Evolutionary conservation across 2,797 vertebrate species (phyloP).

Genomic region (Mus minutoides): DNA sequence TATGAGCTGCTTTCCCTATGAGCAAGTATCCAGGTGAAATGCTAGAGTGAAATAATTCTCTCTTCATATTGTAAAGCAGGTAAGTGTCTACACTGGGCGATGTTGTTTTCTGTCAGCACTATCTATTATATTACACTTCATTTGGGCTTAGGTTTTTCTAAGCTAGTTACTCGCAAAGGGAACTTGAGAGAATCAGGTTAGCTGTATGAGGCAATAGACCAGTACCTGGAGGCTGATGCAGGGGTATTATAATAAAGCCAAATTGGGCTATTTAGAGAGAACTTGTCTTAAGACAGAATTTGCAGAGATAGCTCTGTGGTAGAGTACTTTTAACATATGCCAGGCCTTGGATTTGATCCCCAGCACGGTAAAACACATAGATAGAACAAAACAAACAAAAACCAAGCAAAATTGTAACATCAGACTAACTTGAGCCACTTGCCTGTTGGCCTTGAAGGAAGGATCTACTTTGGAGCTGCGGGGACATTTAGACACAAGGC

Average conservation of each 20-base stretch:
- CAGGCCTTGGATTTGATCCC: not conserved
- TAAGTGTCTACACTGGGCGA: not conserved
- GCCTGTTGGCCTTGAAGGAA: not conserved
- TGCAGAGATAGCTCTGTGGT: not conserved
- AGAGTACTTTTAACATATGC: not conserved
- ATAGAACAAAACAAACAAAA: not conserved
- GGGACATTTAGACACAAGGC: not conserved
- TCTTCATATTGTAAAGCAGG: not conserved
- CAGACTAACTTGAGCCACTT: not conserved
- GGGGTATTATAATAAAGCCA: not conserved
- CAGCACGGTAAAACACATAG: not conserved
- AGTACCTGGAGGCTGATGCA: not conserved
- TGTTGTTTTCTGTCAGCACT: constrained; percentile 14
- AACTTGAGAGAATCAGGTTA: not conserved
- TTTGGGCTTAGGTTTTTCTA: not conserved
- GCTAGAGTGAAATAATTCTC: not conserved
- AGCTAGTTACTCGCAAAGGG: not conserved
- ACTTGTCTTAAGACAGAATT: not conserved
- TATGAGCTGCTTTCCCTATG: not conserved
- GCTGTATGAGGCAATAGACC: not conserved
- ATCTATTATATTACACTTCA: constrained; percentile 6
- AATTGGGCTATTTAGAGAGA: not conserved
- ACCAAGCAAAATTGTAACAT: not conserved
- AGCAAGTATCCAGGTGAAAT: not conserved
- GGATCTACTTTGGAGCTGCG: not conserved